These are phyloP conservation scores for Tipula helvola DNA, from an alignment of 2,888 invertebrate genomes.

Conservation along the genomic window DNA sequence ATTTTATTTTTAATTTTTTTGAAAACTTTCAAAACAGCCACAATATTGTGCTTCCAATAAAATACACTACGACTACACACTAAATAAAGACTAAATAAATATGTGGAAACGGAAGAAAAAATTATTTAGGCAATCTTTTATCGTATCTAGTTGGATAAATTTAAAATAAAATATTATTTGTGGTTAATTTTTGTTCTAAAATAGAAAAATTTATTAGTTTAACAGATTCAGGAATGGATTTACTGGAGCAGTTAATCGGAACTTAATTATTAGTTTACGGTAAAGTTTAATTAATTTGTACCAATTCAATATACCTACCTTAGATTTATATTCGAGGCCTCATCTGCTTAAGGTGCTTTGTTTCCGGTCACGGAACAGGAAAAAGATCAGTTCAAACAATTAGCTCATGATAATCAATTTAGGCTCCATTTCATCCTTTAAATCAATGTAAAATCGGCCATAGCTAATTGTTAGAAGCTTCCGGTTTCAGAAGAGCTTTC, in stretches of 20 bases:
- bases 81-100: not conserved
- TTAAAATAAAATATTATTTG: not conserved
- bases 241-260: not conserved
- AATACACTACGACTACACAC: not conserved
- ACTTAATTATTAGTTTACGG: too few species aligned
- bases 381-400: too few species aligned
- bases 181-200: not conserved
- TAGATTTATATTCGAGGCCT: too few species aligned
- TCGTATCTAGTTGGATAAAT: not conserved
- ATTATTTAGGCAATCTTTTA: not conserved
- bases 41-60: not conserved
- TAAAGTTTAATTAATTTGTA: too few species aligned
- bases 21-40: not conserved
- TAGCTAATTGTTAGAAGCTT: too few species aligned
- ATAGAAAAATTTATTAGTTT: not conserved
- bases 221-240: not conserved
- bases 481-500: too few species aligned
- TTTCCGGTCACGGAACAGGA: too few species aligned
- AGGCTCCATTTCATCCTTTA: too few species aligned
- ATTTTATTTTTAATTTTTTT: not conserved
- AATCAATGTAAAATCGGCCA: too few species aligned
- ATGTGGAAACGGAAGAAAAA: not conserved
- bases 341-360: too few species aligned
- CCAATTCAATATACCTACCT: too few species aligned
- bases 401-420: too few species aligned